Evolutionary conservation across 2,888 invertebrate species (phyloP).

Genomic region (Priocnemis perturbator): DNA sequence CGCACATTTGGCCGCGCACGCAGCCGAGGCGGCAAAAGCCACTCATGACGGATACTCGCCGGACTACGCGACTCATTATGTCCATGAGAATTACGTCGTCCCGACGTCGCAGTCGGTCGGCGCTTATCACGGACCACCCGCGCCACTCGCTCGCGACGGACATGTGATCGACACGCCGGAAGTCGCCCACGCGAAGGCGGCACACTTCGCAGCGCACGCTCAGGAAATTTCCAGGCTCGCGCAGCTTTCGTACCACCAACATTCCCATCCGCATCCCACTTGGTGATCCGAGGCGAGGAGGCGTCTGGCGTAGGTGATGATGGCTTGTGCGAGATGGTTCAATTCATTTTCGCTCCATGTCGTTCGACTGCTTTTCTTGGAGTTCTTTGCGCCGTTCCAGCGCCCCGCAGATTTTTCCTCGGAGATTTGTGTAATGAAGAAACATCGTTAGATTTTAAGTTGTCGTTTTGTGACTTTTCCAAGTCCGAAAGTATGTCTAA

Average conservation of each 20-base stretch:
- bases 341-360: too few species aligned
- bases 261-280: constrained; percentile 26
- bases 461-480: too few species aligned
- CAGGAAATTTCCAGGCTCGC: constrained; percentile 58
- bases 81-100: constrained; percentile 18
- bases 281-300: not conserved
- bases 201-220: constrained; percentile 63
- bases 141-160: constrained; percentile 64
- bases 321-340: too few species aligned
- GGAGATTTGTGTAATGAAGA: too few species aligned
- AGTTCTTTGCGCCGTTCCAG: too few species aligned
- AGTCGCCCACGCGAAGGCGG: constrained; percentile 69
- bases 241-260: constrained; percentile 17
- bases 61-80: constrained; percentile 5
- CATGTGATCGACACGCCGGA: constrained; percentile 69
- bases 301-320: too few species aligned
- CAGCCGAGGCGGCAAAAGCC: constrained; percentile 44
- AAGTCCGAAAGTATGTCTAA: too few species aligned
- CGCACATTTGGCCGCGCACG: constrained; percentile 58
- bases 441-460: too few species aligned
- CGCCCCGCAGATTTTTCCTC: too few species aligned
- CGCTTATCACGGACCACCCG: constrained; percentile 62
- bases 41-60: constrained; percentile 11
- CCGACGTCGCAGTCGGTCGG: constrained; percentile 34
- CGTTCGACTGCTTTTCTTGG: too few species aligned